Evolutionary conservation across 2,888 invertebrate species (phyloP).

Genomic region (Drosophila formosana): DNA sequence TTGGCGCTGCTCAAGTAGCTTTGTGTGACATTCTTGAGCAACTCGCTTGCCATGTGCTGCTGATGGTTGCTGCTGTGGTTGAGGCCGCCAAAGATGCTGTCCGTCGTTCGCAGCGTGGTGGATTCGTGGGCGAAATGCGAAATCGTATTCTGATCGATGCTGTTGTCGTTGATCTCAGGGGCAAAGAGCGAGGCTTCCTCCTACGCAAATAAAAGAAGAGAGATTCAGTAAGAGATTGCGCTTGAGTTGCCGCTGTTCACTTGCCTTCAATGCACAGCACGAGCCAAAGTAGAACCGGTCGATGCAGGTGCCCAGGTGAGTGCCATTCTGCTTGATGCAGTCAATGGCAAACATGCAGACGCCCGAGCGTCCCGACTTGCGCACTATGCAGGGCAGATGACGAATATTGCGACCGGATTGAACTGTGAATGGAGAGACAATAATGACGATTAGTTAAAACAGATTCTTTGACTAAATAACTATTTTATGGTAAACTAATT

Average conservation of each 20-base stretch:
- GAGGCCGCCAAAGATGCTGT: constrained; percentile 64
- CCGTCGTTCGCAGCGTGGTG: constrained; percentile 81
- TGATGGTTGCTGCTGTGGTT: constrained; percentile 29
- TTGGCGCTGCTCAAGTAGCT: constrained; percentile 68
- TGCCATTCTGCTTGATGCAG: constrained; percentile 95
- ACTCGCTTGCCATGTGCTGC: constrained; percentile 58
- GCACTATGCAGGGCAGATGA: constrained; percentile 94
- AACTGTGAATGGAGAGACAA: constrained; percentile 85
- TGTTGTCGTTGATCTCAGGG: constrained; percentile 85
- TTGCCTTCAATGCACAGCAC: constrained; percentile 91
- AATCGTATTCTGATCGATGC: constrained; percentile 85
- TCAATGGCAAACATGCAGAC: constrained; percentile 98
- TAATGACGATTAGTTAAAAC: background rate
- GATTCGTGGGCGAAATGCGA: constrained; percentile 84
- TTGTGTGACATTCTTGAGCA: constrained; percentile 77
- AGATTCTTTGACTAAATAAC: too few species aligned
- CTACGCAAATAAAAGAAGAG: constrained; percentile 25
- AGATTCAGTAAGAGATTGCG: background rate
- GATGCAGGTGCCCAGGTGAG: constrained; percentile 96
- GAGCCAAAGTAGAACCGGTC: constrained; percentile 97
- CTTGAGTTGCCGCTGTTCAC: constrained; percentile 7
- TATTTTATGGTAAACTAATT: too few species aligned
- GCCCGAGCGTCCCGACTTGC: constrained; percentile 92
- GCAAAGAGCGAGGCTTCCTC: constrained; percentile 76
- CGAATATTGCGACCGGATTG: constrained; percentile 94